Percentiles rank a stretch among this genome's conserved stretches.
Evolutionary conservation across 2,888 invertebrate species (phyloP).

Genomic region (Caenorhabditis sinica): DNA sequence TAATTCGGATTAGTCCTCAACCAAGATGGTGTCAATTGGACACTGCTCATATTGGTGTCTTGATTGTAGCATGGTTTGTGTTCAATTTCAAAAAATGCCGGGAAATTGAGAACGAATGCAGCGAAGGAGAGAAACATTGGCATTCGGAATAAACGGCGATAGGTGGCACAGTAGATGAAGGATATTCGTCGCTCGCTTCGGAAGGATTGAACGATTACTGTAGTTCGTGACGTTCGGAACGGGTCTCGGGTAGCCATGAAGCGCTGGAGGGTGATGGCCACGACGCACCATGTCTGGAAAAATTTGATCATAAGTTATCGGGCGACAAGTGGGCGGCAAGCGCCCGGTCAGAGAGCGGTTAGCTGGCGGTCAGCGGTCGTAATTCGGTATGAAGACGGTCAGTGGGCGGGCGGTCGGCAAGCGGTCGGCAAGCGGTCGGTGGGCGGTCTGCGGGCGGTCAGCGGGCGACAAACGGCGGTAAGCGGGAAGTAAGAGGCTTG

Average conservation of each 20-base stretch:
- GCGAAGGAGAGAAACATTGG: conserved; percentile 73
- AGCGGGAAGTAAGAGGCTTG: too few relatives aligned
- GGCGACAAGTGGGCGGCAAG: too few relatives aligned
- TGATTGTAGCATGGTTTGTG: conserved; percentile 52
- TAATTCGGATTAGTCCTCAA: conserved; percentile 74
- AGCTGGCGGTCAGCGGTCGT: too few relatives aligned
- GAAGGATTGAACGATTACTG: conserved; percentile 75
- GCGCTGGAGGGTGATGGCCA: conserved; percentile 80
- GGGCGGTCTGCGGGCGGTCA: too few relatives aligned
- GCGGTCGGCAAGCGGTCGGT: too few relatives aligned
- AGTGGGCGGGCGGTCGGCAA: too few relatives aligned
- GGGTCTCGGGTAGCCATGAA: conserved; percentile 82
- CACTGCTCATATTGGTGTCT: conserved; percentile 17
- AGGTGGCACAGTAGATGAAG: conserved; percentile 76
- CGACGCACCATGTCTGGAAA: conserved; percentile 82
- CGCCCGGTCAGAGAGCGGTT: too few relatives aligned
- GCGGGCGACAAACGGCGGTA: too few relatives aligned
- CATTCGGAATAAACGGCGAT: conserved; percentile 76
- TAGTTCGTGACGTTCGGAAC: conserved; percentile 75
- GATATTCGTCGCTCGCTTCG: conserved; percentile 78
- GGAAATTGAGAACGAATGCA: conserved; percentile 78
- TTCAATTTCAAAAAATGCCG: conserved; percentile 80
- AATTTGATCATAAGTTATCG: not conserved
- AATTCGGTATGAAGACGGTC: too few relatives aligned
- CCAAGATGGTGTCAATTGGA: conserved; percentile 70